Evolutionary conservation across 2,113 vertebrate genomes (phyloP).

Genomic region (Ardeotis arabs): DNA sequence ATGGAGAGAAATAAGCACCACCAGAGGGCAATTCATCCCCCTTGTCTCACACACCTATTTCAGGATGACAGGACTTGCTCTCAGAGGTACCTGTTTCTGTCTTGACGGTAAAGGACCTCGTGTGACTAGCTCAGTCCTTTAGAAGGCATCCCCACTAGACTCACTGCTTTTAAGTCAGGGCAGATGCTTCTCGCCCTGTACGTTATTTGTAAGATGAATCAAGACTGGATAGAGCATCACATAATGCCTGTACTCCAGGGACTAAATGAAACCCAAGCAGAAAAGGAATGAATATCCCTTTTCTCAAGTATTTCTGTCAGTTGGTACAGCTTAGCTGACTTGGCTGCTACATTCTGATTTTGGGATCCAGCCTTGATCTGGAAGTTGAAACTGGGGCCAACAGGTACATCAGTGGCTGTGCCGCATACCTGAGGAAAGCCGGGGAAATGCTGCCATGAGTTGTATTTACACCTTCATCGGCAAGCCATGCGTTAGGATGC

Average conservation of each 20-base stretch:
- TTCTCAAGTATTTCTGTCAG: background rate
- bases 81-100: background rate
- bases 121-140: background rate
- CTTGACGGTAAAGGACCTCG: background rate
- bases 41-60: conserved; percentile 15
- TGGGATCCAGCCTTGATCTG: background rate
- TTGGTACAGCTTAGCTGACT: background rate
- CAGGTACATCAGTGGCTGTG: background rate
- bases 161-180: background rate
- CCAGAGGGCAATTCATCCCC: background rate
- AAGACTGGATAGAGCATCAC: background rate
- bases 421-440: background rate
- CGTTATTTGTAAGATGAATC: background rate
- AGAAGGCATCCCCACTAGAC: background rate
- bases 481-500: background rate
- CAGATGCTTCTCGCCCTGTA: background rate
- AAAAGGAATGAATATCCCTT: background rate
- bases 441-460: background rate
- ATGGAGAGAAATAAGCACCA: background rate
- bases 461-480: background rate
- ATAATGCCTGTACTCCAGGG: background rate
- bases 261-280: background rate
- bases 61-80: background rate
- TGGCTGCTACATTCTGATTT: background rate
- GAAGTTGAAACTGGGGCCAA: background rate